Base-by-base conservation (phyloP, 2,888 invertebrate genomes). In the Ashinkailepas kermadecensis region DNA sequence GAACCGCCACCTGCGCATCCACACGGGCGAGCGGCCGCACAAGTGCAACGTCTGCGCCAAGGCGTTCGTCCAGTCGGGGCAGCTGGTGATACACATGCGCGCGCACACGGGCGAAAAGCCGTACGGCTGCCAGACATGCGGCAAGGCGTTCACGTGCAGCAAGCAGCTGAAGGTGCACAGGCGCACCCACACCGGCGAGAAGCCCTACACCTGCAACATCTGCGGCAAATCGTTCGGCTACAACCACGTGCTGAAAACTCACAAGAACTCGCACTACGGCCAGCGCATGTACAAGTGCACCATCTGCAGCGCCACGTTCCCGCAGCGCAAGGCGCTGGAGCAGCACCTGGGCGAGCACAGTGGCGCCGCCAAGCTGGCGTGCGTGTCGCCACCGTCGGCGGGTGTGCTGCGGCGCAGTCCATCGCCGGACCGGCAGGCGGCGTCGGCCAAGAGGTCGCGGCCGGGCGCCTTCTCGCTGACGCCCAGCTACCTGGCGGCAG, bases 221-320 rank as follows among this genome's bases (percentile, higher is more conserved):
- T 96, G 95, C 86, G 93, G 94, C 83, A 94, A 95, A 84, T 93
- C 94, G 81, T 96, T 96, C 86, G 95, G 95, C 13, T 95, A 96
- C 88, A 95, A 95, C 87, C 95, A 95, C 87, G 95, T 96, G 9
- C 89, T 95, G 83, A 95, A 95, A 87, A 88, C 95, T 81, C 96
- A 96, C 87, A 92, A 94, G 84, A 95, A 95, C 64, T 94, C 95
- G 85, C 96, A 96, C 87, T 95, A 94, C 85, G 95, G 95, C 0
- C 94, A 95, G 87, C 95, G 95, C 86, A 95, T 95, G 83, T 95
- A 96, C 89, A 95, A 95, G 86, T 96, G 96, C 87, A 95, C 95
- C 7, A 93, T 95, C 56, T 96, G 96, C 88, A 94, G 95, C 86
- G 94, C 94, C 85, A 95, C 95, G 0, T 96, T 96, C 86, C 94